Percentiles rank a stretch among this genome's conserved stretches.
These are phyloP conservation scores for Tinea trinotella DNA, from an alignment of 2,888 invertebrate genomes.

Conservation along the genomic window DNA sequence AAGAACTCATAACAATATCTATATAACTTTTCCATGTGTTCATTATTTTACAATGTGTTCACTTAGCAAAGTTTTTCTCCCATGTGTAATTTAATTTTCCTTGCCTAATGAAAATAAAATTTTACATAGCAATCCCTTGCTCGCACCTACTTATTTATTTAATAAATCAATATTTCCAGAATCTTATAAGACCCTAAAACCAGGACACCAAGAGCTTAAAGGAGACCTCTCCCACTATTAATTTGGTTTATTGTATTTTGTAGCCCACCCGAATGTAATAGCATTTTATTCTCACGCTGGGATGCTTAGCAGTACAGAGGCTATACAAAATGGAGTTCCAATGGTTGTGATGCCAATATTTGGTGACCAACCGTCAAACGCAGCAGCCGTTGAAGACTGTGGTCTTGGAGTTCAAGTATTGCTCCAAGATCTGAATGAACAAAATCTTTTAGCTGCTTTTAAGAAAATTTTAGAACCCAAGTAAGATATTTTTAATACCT, in stretches of 20 bases:
- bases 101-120: too few species aligned
- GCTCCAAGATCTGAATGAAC: conserved; percentile 46
- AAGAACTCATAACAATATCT: too few species aligned
- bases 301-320: conserved; percentile 72
- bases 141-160: too few species aligned
- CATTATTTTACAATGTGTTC: too few species aligned
- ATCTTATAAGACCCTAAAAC: too few species aligned
- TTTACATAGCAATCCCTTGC: too few species aligned
- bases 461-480: conserved; percentile 64
- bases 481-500: conserved; percentile 47
- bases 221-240: too few species aligned
- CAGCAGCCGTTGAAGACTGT: conserved; percentile 66
- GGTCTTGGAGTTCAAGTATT: conserved; percentile 63
- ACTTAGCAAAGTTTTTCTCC: too few species aligned
- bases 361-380: conserved; percentile 75
- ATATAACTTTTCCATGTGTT: too few species aligned
- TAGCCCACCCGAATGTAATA: conserved; percentile 73
- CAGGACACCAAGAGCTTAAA: too few species aligned
- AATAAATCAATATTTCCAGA: too few species aligned
- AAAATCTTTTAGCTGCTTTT: conserved; percentile 43
- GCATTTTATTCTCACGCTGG: conserved; percentile 75
- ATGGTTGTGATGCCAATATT: conserved; percentile 71
- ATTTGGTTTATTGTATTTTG: conserved; percentile 24
- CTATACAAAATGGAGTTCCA: conserved; percentile 73
- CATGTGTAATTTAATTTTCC: too few species aligned